Conservation (phyloP, 2,888 invertebrate genomes). For the Iphiclides podalirius region DNA sequence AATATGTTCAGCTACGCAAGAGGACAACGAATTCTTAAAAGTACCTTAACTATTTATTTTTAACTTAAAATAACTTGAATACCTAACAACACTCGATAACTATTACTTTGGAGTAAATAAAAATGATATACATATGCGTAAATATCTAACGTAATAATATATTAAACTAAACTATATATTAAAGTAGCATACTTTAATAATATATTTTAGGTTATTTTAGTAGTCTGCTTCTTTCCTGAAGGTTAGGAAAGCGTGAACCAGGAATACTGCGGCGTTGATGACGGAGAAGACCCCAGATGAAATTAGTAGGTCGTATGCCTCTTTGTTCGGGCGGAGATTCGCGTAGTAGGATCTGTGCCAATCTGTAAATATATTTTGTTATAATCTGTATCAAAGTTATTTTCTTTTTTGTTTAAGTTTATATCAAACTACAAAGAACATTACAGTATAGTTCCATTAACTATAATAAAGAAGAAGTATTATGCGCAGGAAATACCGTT, state of each 20-base stretch:
- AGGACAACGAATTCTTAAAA: constrained; percentile 16
- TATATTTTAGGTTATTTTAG: constrained; percentile 37
- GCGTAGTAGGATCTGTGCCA: constrained; percentile 74
- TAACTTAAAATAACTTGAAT: not conserved
- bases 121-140: constrained; percentile 18
- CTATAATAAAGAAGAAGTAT: too few relatives aligned
- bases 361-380: constrained; percentile 44
- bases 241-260: constrained; percentile 81
- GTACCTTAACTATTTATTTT: not conserved
- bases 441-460: too few relatives aligned
- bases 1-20: constrained; percentile 19
- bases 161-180: too few relatives aligned
- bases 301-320: constrained; percentile 84
- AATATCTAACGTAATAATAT: not conserved
- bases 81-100: not conserved
- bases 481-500: too few relatives aligned
- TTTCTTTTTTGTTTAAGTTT: too few relatives aligned
- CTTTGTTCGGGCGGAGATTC: constrained; percentile 82
- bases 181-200: too few relatives aligned
- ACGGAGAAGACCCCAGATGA: constrained; percentile 83
- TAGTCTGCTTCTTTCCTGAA: constrained; percentile 78
- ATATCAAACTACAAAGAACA: too few relatives aligned
- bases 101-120: constrained; percentile 22
- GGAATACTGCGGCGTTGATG: constrained; percentile 80
- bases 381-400: not conserved